Base-by-base conservation (phyloP, 2,113 vertebrate genomes). In the Etia nguti region DNA sequence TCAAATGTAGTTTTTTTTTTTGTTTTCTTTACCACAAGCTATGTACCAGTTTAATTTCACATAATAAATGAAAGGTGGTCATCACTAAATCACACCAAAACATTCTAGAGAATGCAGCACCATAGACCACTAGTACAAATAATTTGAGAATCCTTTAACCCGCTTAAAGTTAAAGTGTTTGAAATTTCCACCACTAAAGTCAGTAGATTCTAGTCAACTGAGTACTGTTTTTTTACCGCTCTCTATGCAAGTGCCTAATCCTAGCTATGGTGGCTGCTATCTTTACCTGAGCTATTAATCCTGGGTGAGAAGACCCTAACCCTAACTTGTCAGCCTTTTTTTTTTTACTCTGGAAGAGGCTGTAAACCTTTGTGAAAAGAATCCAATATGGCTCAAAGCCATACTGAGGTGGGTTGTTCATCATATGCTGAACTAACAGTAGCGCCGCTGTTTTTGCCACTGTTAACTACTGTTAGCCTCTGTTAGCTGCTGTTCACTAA, bases 171-270 rank as follows among this genome's bases (percentile, higher is more conserved):
- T 24, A 55, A 24, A 55, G 59, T 62, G 59, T 36, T 36, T 36
- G 18, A 62, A 62, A 62, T 7, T 62, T 36, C 36, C 31, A 62
- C 31, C 59, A 62, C 31, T 62, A 12, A n/a, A 36, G 31, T 62
- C 31, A 36, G 59, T 62, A 12, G 59, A 62, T 62, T 62, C 2
- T 10, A 62, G 18, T 3, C 18, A 62, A 62, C 59, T 62, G 59
- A 36, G 59, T 36, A 12, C 18, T 36, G 10, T 62, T 62, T 36
- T 12, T 20, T 62, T 62, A 36, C 36, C 59, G 18, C 31, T n/a
- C 29, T 11, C 59, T 62, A 62, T 62, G 36, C 59, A 62, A 62
- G 59, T 62, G 59, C 10, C 31, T 62, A 62, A 62, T 62, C 18
- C 31, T 31, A 36, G 31, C 59, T 62, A 62, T 62, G 31, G 59